Evolutionary conservation across 2,888 invertebrate species (phyloP).

Genomic region (Branchipolynoe longqiensis): DNA sequence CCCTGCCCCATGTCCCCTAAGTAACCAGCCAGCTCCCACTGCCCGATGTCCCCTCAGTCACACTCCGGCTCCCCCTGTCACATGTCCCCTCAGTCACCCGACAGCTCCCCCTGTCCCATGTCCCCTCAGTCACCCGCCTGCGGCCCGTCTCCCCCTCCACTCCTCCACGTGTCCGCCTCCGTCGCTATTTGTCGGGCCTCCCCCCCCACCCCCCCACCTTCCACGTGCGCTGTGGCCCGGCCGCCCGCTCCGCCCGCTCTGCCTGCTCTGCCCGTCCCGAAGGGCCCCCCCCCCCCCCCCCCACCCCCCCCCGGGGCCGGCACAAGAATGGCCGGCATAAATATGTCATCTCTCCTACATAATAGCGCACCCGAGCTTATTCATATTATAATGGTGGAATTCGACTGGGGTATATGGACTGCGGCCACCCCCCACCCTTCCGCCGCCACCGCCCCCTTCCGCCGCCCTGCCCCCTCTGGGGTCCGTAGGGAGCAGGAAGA

Average conservation of each 20-base stretch:
- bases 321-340: slow-evolving; percentile 2
- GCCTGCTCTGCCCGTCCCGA: neutral
- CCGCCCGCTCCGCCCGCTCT: neutral
- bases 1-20: no score
- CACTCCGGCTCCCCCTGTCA: neutral
- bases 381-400: slow-evolving; percentile 43
- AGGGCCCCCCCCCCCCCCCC: neutral
- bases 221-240: no score
- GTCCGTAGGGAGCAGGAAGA: no score
- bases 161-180: no score
- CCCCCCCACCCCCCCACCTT: no score
- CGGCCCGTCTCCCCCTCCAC: neutral
- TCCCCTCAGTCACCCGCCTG: no score
- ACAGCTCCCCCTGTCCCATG: neutral
- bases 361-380: slow-evolving; percentile 30
- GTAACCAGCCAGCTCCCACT: no score
- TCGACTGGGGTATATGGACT: slow-evolving; percentile 7
- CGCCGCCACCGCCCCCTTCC: neutral
- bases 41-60: no score
- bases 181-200: no score
- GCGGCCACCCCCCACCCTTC: neutral
- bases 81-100: neutral
- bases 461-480: no score
- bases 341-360: neutral
- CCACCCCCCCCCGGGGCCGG: neutral